Evolutionary conservation across 2,113 vertebrate species (phyloP), one percentile per base, ranked within the genome.

Genomic region (Channa argus): DNA sequence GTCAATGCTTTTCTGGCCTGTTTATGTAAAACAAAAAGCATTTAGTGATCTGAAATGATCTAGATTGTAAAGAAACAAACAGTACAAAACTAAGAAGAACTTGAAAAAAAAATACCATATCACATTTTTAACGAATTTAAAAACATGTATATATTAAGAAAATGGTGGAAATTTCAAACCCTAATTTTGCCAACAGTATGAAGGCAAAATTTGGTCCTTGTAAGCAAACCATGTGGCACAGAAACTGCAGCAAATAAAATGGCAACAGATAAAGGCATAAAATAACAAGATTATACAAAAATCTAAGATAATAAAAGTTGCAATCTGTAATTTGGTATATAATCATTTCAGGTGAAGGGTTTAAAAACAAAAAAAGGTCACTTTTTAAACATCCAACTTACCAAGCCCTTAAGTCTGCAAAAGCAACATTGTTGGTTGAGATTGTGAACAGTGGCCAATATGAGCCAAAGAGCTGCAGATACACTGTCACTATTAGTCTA

Each of bases 181-280:
- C 12, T 15, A 11, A 75, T 81, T 86, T 83, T 53, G 81, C 84
- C 79, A 76, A 83, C 38, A 79, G 45, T 43, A 56, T 24, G 72
- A 43, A 72, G 74, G 75, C 63, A 80, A 90, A 83, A 79, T 54
- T 14, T 87, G 83, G 81, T 86, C 74, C 81, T 83, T 54, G 68
- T 80, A 86, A 87, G 83, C 5, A 47, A 76, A 70, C 72, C 84
- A 75, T 39, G 2, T 63, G 67, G 63, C 69, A 82, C 12, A 69
- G 47, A 75, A 50, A 71, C 56, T 41, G 70, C 60, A 68, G 58
- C 11, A 88, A 71, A 79, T 60, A 63, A 79, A 68, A 56, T 6
- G 5, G 15, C 0, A 0, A 15, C 8, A 1, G 38, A 66, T 64
- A 67, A 47, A 68, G 8, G 24, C 24, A 45, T 10, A 74, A 86